Evolutionary conservation across 1,140 invertebrate genomes (phyloP).

Genomic region (Brachystomella parvula): DNA sequence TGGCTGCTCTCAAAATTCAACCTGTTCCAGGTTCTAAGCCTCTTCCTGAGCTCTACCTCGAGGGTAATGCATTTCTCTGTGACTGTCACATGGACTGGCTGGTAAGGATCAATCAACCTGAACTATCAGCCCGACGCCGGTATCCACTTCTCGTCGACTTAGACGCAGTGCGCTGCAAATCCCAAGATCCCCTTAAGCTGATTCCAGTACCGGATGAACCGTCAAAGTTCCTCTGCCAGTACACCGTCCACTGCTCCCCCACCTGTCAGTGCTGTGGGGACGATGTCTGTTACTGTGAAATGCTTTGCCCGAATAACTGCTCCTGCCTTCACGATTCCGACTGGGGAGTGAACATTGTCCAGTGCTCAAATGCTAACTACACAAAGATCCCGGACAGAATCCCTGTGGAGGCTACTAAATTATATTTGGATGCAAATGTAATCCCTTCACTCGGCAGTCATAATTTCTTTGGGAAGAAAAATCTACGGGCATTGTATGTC

Average conservation of each 20-base stretch:
- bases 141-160: constrained; percentile 79
- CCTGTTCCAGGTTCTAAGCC: constrained; percentile 61
- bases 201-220: constrained; percentile 64
- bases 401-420: constrained; percentile 86
- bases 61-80: constrained; percentile 80
- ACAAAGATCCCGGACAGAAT: constrained; percentile 72
- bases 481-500: constrained; percentile 75
- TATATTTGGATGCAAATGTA: constrained; percentile 86
- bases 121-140: constrained; percentile 49
- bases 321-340: constrained; percentile 85
- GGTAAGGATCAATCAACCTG: constrained; percentile 62
- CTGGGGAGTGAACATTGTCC: constrained; percentile 86
- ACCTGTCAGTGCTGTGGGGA: constrained; percentile 89
- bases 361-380: constrained; percentile 66
- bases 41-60: constrained; percentile 85
- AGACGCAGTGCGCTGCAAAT: constrained; percentile 72
- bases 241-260: constrained; percentile 85
- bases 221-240: constrained; percentile 47
- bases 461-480: constrained; percentile 83
- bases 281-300: constrained; percentile 89
- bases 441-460: constrained; percentile 71
- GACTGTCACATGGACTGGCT: constrained; percentile 79
- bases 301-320: constrained; percentile 82
- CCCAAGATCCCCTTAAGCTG: constrained; percentile 50
- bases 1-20: constrained; percentile 72